phyloP scores from a whole-genome alignment of 2,888 invertebrate species.

The Lydus trimaculatus region DNA sequence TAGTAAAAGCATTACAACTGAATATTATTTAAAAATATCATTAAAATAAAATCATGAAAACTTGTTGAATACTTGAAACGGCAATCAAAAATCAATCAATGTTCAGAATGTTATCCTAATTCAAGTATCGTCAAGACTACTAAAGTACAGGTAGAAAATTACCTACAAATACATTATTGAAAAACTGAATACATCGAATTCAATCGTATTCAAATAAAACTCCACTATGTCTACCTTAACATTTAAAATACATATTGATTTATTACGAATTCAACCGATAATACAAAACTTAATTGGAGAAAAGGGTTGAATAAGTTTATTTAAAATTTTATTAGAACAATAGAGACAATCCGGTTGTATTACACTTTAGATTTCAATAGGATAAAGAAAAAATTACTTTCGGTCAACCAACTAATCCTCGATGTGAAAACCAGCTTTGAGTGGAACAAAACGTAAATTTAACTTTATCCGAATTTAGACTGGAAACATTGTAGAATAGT shows the following conservation, averaged over 20 bases:
- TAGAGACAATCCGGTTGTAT: not conserved
- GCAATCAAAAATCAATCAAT: not conserved
- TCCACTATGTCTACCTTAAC: too few relatives aligned
- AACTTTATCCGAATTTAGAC: conserved; percentile 8
- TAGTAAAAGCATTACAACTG: too few relatives aligned
- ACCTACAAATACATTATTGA: not conserved
- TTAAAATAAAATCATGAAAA: not conserved
- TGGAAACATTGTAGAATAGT: not conserved
- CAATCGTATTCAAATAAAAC: too few relatives aligned
- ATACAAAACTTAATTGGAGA: not conserved
- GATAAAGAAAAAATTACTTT: conserved; percentile 6
- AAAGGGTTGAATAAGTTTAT: not conserved
- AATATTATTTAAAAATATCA: not conserved
- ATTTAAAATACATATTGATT: too few relatives aligned
- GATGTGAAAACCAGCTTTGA: conserved; percentile 4
- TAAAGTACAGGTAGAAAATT: not conserved
- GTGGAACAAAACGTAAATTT: conserved; percentile 2
- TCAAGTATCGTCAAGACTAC: not conserved
- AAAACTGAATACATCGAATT: not conserved
- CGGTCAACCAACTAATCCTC: conserved; percentile 10
- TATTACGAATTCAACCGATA: too few relatives aligned
- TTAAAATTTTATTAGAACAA: not conserved
- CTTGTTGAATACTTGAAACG: not conserved
- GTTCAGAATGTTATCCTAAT: not conserved
- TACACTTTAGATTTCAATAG: not conserved